Evolutionary conservation across 1,140 invertebrate genomes (phyloP).

Genomic region (Papilio aristodemus): DNA sequence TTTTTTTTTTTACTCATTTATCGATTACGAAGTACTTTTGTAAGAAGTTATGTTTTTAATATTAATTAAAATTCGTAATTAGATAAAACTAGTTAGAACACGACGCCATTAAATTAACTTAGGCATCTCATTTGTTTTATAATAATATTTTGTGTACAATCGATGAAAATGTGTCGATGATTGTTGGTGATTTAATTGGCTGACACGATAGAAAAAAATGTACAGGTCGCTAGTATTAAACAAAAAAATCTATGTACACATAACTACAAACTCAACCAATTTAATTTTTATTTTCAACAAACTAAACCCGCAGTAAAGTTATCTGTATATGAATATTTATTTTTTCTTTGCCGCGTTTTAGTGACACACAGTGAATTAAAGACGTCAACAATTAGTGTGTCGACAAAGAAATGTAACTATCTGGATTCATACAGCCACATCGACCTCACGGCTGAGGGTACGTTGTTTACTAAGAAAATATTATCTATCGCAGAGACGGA

Average conservation of each 20-base stretch:
- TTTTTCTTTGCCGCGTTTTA: background rate
- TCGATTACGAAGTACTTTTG: constrained; percentile 1
- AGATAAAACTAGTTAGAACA: background rate
- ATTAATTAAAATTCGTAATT: background rate
- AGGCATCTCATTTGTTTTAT: too few relatives aligned
- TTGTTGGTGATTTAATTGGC: too few relatives aligned
- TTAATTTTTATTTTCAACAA: too few relatives aligned
- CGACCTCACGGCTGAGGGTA: background rate
- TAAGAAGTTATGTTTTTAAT: background rate
- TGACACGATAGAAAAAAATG: too few relatives aligned
- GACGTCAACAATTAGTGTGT: background rate
- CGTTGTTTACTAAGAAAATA: background rate
- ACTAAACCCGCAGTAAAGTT: too few relatives aligned
- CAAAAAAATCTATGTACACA: too few relatives aligned
- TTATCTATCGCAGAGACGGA: background rate
- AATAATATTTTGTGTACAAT: too few relatives aligned
- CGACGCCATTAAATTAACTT: too few relatives aligned
- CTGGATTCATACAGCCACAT: background rate
- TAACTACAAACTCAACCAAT: too few relatives aligned
- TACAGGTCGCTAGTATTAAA: too few relatives aligned
- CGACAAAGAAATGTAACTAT: background rate
- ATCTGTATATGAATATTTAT: too few relatives aligned
- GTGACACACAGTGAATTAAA: background rate
- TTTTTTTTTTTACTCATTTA: constrained; percentile 2
- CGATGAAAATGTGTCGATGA: too few relatives aligned